Evolutionary conservation across 2,797 vertebrate genomes (phyloP).

Genomic region (Eleutherodactylus coqui): DNA sequence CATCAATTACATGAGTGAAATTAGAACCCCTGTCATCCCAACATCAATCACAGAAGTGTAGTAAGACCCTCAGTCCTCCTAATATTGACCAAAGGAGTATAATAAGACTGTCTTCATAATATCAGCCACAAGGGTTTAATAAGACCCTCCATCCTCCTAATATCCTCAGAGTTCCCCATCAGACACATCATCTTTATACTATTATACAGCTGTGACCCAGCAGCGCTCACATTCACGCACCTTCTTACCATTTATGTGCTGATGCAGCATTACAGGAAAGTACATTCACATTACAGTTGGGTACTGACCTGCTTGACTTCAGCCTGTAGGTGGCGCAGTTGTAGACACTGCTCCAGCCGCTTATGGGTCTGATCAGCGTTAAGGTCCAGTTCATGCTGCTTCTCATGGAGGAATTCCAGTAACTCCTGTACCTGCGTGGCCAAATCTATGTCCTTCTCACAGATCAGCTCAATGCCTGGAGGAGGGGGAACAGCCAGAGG

Average conservation of each 20-base stretch:
- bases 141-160: too few relatives aligned
- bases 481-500: conserved; percentile 10
- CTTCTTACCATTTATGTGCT: too few relatives aligned
- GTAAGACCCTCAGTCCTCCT: not conserved
- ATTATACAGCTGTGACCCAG: too few relatives aligned
- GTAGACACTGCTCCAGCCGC: conserved; percentile 91
- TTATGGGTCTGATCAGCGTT: conserved; percentile 93
- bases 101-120: too few relatives aligned
- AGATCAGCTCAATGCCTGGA: conserved; percentile 93
- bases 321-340: conserved; percentile 93
- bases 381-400: conserved; percentile 93
- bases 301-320: conserved; percentile 82
- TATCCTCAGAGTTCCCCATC: too few relatives aligned
- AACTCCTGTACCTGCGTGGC: conserved; percentile 96
- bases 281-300: too few relatives aligned
- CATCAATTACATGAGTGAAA: too few relatives aligned
- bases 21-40: not conserved
- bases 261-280: too few relatives aligned
- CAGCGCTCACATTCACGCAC: not conserved
- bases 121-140: too few relatives aligned
- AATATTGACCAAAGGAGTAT: too few relatives aligned
- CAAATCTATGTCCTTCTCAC: conserved; percentile 96
- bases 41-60: not conserved
- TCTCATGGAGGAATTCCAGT: conserved; percentile 96
- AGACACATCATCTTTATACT: too few relatives aligned